phyloP scores from a whole-genome alignment of 2,888 invertebrate species.

The Scelioninae gen. 1 region DNA sequence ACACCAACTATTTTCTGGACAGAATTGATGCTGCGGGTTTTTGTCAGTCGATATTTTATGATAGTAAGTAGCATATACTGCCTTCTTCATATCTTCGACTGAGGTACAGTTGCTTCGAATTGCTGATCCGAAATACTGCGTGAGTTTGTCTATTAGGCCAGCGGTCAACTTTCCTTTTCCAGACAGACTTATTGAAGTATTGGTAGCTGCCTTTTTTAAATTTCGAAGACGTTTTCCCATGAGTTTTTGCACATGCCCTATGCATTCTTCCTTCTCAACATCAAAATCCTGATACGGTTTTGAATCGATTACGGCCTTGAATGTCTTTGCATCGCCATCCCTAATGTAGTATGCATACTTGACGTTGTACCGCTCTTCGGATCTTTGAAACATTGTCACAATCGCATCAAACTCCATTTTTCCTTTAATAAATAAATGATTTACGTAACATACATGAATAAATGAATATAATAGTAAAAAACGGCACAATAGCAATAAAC shows the following conservation, averaged over 20 bases:
- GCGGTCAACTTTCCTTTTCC: slow-evolving; percentile 57
- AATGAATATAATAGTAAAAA: too few species aligned
- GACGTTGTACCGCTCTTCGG: slow-evolving; percentile 54
- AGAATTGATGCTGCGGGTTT: slow-evolving; percentile 19
- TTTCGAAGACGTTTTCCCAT: slow-evolving; percentile 45
- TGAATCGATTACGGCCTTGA: slow-evolving; percentile 27
- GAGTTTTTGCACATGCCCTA: slow-evolving; percentile 18
- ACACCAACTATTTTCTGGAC: slow-evolving; percentile 10
- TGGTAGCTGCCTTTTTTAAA: slow-evolving; percentile 16
- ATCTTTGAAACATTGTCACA: slow-evolving; percentile 67
- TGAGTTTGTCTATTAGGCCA: slow-evolving; percentile 61
- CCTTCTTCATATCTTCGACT: slow-evolving; percentile 23
- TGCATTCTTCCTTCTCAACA: slow-evolving; percentile 61
- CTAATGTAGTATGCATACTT: slow-evolving; percentile 64
- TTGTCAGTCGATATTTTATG: slow-evolving; percentile 33
- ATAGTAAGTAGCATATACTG: slow-evolving; percentile 13
- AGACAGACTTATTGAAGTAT: neutral
- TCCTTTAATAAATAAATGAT: slow-evolving; percentile 25
- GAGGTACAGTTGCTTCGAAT: slow-evolving; percentile 59
- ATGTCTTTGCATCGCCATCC: slow-evolving; percentile 44
- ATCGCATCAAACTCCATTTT: slow-evolving; percentile 62
- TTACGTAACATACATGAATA: too few species aligned
- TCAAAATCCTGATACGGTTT: slow-evolving; percentile 67
- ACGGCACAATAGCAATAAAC: too few species aligned
- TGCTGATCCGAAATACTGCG: slow-evolving; percentile 53